Base-by-base conservation (phyloP, 1,140 invertebrate species). In the Telenomus remus region DNA sequence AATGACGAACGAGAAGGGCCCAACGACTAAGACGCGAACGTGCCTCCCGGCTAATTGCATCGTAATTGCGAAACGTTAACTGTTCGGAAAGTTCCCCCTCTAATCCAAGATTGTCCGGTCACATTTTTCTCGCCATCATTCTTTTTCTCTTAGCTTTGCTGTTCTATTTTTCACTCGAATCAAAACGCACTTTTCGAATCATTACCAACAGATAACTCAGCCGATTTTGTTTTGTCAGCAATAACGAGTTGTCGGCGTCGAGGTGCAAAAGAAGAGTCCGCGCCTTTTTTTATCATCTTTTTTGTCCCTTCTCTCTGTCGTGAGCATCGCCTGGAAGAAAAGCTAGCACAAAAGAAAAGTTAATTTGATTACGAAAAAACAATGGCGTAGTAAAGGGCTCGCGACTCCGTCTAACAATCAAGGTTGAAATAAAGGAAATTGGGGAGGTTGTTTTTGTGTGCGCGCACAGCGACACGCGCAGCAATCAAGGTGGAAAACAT, bases 31-130 rank as follows among this genome's bases (percentile, higher is more conserved):
- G 72, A 66, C 48, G 63, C 46, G 50, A 27, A 59, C 70, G 64
- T 61, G 68, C 63, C 61, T 53, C 19, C 12, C 47, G 50, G 73
- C 63, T 81, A 80, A 84, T 84, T 80, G 81, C 81, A 76, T 65
- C 64, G 70, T 76, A 80, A 84, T 85, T 84, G 82, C 76, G 81
- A 79, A 81, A 81, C 70, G 78, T 65, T 76, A 72, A 70, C 63
- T 74, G 71, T 81, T 81, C 63, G 55, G 50, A 54, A 65, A 48
- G 37, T 39, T 34, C 19, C 1, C 19, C n/a, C 2, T 0, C 6
- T 56, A 11, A 3, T 14, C 33, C 37, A 5, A 0, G 2, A 16
- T 19, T 27, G 44, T 48, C 10, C n/a, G 10, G n/a, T 10, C 13
- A 6, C 19, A n/a, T 43, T 12, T 44, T 7, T 13, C 43, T 44